These are phyloP conservation scores for Chrysolina haemoptera DNA, from an alignment of 2,888 invertebrate genomes.

Conservation along the genomic window DNA sequence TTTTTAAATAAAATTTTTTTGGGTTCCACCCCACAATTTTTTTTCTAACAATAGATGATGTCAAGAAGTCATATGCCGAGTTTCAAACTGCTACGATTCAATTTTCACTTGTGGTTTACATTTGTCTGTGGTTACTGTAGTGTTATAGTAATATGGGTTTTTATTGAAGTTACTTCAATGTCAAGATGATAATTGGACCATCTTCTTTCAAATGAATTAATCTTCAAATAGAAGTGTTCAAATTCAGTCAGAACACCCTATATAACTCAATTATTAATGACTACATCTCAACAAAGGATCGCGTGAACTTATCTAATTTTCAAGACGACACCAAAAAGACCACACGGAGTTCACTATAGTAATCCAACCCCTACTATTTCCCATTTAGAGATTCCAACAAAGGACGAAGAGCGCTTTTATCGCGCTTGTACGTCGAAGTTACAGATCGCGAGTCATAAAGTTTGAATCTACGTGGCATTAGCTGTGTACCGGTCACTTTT, in stretches of 20 bases:
- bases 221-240: too few species aligned
- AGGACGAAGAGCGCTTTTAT: slow-evolving; percentile 18
- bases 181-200: too few species aligned
- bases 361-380: not conserved
- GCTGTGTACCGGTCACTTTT: slow-evolving; percentile 29
- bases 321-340: slow-evolving; percentile 10
- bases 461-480: slow-evolving; percentile 37
- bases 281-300: slow-evolving; percentile 3
- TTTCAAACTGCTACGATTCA: too few species aligned
- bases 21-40: too few species aligned
- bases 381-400: slow-evolving; percentile 18
- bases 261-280: not conserved
- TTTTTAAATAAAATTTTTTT: too few species aligned
- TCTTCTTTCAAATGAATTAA: too few species aligned
- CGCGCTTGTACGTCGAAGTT: slow-evolving; percentile 27
- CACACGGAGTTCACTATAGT: slow-evolving; percentile 5
- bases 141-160: too few species aligned
- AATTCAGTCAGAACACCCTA: not conserved
- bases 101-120: too few species aligned
- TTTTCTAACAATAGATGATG: too few species aligned
- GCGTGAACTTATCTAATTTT: slow-evolving; percentile 9
- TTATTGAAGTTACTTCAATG: too few species aligned
- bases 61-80: too few species aligned
- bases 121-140: too few species aligned
- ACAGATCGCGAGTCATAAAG: slow-evolving; percentile 43